These are phyloP conservation scores for Leptonema lineaticorne DNA, from an alignment of 1,140 invertebrate genomes.

Conservation along the genomic window DNA sequence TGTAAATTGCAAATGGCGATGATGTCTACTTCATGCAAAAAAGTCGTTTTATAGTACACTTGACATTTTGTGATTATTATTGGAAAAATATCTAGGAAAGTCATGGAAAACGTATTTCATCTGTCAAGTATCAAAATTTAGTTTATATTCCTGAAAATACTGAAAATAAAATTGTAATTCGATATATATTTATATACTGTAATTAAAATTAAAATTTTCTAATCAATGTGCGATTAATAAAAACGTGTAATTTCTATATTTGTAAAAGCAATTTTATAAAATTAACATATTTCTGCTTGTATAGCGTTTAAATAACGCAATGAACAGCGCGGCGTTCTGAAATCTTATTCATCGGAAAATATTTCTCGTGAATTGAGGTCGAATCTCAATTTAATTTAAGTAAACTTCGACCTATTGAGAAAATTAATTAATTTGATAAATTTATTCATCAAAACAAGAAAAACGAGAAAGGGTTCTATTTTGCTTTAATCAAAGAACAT, in stretches of 20 bases:
- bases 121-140: no score
- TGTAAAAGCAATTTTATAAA: no score
- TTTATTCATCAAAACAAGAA: background rate
- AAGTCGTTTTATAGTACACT: conserved; percentile 13
- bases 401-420: background rate
- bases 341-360: no score
- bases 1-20: background rate
- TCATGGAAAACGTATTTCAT: conserved; percentile 4
- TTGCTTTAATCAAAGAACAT: conserved; percentile 24
- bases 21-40: background rate
- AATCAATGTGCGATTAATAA: background rate
- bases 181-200: background rate
- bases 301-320: no score
- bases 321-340: no score
- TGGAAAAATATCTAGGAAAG: background rate
- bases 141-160: background rate
- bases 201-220: conserved; percentile 7
- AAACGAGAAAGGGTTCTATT: conserved; percentile 1
- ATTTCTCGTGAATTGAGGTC: background rate
- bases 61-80: conserved; percentile 15
- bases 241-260: no score
- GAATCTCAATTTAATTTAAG: background rate
- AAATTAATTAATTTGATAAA: conserved; percentile 22
- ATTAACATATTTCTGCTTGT: no score
- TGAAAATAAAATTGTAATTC: no score